Base-by-base conservation (phyloP, 1,140 invertebrate species). In the Coelopa frigida region DNA sequence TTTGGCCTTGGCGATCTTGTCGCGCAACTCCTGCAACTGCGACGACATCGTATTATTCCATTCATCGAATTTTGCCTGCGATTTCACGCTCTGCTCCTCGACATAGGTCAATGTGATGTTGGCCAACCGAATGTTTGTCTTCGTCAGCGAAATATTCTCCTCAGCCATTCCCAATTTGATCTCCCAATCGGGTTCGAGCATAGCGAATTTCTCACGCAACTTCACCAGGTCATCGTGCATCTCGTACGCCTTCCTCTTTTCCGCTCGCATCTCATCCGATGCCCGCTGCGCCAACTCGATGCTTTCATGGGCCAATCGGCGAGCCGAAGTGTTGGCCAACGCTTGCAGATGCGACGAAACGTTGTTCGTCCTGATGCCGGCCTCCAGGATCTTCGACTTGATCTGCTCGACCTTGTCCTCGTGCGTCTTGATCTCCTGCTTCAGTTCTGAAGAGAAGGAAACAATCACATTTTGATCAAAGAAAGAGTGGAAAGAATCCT, bases 1-100 rank as follows among this genome's bases (percentile, higher is more conserved):
- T 53, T 79, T 76, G 0, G 89, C 87, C 58, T 85, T 78, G 3
- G 77, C 73, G 41, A 93, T 87, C 64, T 83, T 82, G 57, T 84
- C 76, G 22, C 78, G 76, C 0, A 94, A 71, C 36, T 79, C 76
- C 35, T 78, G 74, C 14, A 93, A 50, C 49, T 83, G 81, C 3
- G 72, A 68, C 0, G 75, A 56, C 20, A 85, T 71, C 0, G 76
- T 75, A 22, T 73, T 70, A 51, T 80, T 83, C 72, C 78, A 85
- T 27, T 72, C 64, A 22, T 74, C 68, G 50, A 82, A 80, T 51
- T 78, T 74, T 11, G 70, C 59, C 47, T 79, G 75, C 11, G 80
- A 70, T 41, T 75, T 74, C 5, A 60, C 48, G 0, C 73, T 65
- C 21, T 70, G 71, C 29, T 70, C 70, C 4, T 76, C 69, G 3